phyloP scores from a whole-genome alignment of 2,888 invertebrate species.

The Acrobasis consociella region DNA sequence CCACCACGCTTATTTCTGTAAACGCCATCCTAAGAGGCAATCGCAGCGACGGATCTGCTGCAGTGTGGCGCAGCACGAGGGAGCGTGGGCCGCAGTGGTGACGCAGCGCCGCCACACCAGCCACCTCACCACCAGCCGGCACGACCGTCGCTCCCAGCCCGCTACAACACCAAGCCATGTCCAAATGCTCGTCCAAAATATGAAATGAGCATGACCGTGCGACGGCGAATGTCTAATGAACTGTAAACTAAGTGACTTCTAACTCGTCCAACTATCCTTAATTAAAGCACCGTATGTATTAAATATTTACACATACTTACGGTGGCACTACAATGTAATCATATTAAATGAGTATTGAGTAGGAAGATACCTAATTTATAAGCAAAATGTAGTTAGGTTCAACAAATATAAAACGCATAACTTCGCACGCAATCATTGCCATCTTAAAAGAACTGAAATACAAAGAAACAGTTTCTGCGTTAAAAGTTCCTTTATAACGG shows the following conservation, averaged over 20 bases:
- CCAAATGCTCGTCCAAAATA: constrained; percentile 25
- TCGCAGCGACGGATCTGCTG: constrained; percentile 56
- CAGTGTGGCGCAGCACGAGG: constrained; percentile 61
- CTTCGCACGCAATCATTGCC: background rate
- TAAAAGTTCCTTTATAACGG: constrained; percentile 68
- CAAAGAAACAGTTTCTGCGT: constrained; percentile 57
- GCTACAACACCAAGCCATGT: constrained; percentile 53
- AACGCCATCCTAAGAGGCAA: constrained; percentile 52
- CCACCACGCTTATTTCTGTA: background rate
- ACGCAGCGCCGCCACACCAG: constrained; percentile 56
- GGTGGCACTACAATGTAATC: no score
- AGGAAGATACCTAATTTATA: background rate
- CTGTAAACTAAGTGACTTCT: background rate
- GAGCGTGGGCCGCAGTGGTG: constrained; percentile 58
- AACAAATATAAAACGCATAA: constrained; percentile 14
- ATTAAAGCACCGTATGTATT: background rate
- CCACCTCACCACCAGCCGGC: constrained; percentile 49
- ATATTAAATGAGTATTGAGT: no score
- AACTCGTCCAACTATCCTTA: background rate
- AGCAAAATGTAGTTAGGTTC: background rate
- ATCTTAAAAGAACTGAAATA: constrained; percentile 47
- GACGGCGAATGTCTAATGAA: constrained; percentile 9
- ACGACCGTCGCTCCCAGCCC: constrained; percentile 43
- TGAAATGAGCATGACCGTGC: constrained; percentile 17
- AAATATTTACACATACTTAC: no score